These are phyloP conservation scores for Meles meles DNA, from an alignment of 2,113 vertebrate species.

Conservation along the genomic window DNA sequence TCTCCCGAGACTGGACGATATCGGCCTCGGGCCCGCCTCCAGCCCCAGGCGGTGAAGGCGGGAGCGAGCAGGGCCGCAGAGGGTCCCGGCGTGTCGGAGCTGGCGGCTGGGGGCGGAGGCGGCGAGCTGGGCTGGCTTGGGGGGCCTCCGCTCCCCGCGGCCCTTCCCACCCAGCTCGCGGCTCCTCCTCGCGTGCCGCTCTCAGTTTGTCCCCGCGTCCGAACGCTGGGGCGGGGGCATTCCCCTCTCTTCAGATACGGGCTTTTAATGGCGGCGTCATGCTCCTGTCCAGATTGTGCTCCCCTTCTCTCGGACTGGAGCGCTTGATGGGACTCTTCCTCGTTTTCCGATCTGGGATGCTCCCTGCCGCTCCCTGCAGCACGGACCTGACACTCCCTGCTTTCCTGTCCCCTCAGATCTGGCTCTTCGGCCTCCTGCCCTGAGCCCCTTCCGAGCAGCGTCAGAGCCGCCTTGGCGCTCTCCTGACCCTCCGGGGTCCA, in stretches of 20 bases:
- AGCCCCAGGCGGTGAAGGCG: neutral
- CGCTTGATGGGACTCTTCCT: neutral
- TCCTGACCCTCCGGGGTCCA: neutral
- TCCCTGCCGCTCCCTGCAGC: neutral
- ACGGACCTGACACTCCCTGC: neutral
- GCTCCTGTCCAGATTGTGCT: neutral
- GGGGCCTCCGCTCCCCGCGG: rapidly evolving
- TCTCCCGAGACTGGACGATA: neutral
- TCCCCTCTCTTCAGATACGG: neutral
- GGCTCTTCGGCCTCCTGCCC: neutral
- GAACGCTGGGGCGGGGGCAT: neutral
- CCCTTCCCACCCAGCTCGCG: neutral
- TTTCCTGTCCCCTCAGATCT: neutral
- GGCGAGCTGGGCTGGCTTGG: rapidly evolving
- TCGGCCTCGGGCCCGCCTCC: neutral
- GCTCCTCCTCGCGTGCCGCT: neutral
- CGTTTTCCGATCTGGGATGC: neutral
- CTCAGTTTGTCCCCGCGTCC: neutral
- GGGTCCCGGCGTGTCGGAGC: rapidly evolving
- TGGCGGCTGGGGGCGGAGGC: neutral
- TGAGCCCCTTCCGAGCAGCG: neutral
- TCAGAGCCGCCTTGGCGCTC: neutral
- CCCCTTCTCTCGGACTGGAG: neutral
- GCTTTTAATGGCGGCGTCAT: neutral
- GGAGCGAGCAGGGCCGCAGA: rapidly evolving